Percentiles rank a stretch among this genome's conserved stretches.
phyloP scores from a whole-genome alignment of 2,797 vertebrate species.

The Fratercula arctica region DNA sequence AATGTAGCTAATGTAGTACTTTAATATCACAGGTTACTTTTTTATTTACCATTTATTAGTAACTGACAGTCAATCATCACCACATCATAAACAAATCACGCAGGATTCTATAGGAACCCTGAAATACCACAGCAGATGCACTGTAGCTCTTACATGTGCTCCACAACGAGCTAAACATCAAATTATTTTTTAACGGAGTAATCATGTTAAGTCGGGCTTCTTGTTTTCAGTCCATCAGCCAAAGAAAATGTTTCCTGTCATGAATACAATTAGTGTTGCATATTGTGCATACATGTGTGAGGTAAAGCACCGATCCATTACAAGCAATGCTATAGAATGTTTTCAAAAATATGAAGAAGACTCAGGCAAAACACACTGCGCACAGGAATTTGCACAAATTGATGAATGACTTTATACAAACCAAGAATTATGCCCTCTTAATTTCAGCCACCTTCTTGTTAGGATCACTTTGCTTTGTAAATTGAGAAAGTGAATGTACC shows the following conservation, averaged over 20 bases:
- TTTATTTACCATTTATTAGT: conserved; percentile 85
- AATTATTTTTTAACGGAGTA: conserved; percentile 64
- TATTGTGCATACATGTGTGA: not conserved
- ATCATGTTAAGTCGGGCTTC: conserved; percentile 42
- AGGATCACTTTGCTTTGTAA: not conserved
- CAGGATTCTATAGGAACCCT: conserved; percentile 65
- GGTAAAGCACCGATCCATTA: not conserved
- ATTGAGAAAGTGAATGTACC: not conserved
- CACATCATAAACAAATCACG: conserved; percentile 81
- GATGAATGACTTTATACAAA: not conserved
- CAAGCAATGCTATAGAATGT: not conserved
- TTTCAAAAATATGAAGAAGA: not conserved
- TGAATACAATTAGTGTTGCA: conserved; percentile 46
- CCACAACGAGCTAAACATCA: conserved; percentile 56
- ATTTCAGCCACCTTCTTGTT: not conserved
- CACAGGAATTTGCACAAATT: not conserved
- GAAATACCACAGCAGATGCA: conserved; percentile 56
- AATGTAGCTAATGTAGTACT: conserved; percentile 81
- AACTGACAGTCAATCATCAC: conserved; percentile 83
- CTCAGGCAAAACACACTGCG: not conserved
- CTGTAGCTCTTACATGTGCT: not conserved
- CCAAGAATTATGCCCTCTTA: not conserved
- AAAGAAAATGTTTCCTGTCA: conserved; percentile 50
- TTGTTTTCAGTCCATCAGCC: conserved; percentile 47
- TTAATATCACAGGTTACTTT: conserved; percentile 79